Evolutionary conservation across 2,888 invertebrate genomes (phyloP), one percentile per base, ranked within the genome.

Genomic region (Colostygia pectinataria): DNA sequence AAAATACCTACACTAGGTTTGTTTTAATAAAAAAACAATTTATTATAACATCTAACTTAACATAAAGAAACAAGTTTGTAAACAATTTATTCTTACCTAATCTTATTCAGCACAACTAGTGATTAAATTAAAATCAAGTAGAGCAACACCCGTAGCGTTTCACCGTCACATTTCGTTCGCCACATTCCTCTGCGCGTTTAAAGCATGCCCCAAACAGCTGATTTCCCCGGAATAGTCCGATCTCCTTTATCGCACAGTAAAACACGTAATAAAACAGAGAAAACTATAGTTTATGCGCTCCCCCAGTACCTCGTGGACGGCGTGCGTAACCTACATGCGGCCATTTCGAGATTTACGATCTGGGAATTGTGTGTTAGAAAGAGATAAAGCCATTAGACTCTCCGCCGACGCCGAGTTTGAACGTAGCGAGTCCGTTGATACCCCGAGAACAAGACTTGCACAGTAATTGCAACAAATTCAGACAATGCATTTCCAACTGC

Each of bases 271-370:
- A 87, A 88, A 89, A 91, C 88, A 89, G 91, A 90, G 91, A 91
- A 83, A 83, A 86, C 83, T 85, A 86, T 89, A 89, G 72, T 89
- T 90, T 90, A 89, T 86, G 86, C 80, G 84, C 87, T 86, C 83
- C 80, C 80, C 61, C 65, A 77, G 83, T 79, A 79, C 80, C 76
- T 83, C 85, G 85, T 82, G 84, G 83, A 83, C 87, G 84, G 85
- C 88, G 89, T 87, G 87, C 90, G 90, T 90, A 90, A 90, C 89
- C 90, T 90, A 90, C 89, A 90, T 90, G 90, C 90, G 91, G 91
- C 91, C 90, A 89, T 91, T 91, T 91, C 91, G 79, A 89, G 90
- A 91, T 91, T 91, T 91, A 91, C 91, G 91, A 91, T 80, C 91
- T 91, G 91, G 91, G 91, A 91, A 91, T 89, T 91, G 89, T 84